Evolutionary conservation across 2,888 invertebrate genomes (phyloP).

Genomic region (Gymnoscelis rufifasciata): DNA sequence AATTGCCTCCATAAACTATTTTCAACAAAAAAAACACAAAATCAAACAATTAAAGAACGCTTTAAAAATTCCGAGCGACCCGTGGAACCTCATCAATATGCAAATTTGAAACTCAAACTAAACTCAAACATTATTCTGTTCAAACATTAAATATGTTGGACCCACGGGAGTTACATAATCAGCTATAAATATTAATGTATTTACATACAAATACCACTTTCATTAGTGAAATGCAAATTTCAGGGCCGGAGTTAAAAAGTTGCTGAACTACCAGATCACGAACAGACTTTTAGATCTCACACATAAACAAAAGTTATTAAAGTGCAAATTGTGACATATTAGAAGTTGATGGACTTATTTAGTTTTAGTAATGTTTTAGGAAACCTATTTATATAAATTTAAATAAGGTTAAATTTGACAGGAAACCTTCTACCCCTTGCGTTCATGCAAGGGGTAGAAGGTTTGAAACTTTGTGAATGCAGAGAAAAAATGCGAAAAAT

Average conservation of each 20-base stretch:
- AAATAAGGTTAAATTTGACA: too few relatives aligned
- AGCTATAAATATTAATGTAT: constrained; percentile 66
- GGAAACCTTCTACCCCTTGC: too few relatives aligned
- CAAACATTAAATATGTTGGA: constrained; percentile 31
- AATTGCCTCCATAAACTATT: too few relatives aligned
- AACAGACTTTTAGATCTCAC: not conserved
- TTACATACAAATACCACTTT: constrained; percentile 38
- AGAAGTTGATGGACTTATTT: too few relatives aligned
- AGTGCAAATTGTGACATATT: too few relatives aligned
- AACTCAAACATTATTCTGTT: constrained; percentile 38
- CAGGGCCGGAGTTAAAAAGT: constrained; percentile 40
- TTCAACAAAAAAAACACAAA: not conserved
- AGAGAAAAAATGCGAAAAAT: too few relatives aligned
- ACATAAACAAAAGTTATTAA: not conserved
- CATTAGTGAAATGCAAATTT: constrained; percentile 57
- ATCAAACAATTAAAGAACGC: not conserved
- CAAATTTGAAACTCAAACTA: constrained; percentile 31
- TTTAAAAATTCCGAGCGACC: constrained; percentile 3
- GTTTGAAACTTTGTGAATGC: too few relatives aligned
- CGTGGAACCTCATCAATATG: constrained; percentile 13
- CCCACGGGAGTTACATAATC: constrained; percentile 52
- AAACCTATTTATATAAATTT: too few relatives aligned
- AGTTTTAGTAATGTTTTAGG: too few relatives aligned
- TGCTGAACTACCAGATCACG: constrained; percentile 33
- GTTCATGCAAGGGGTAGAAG: too few relatives aligned